Conservation (phyloP, 2,797 vertebrate species). For the Mycteria americana region DNA sequence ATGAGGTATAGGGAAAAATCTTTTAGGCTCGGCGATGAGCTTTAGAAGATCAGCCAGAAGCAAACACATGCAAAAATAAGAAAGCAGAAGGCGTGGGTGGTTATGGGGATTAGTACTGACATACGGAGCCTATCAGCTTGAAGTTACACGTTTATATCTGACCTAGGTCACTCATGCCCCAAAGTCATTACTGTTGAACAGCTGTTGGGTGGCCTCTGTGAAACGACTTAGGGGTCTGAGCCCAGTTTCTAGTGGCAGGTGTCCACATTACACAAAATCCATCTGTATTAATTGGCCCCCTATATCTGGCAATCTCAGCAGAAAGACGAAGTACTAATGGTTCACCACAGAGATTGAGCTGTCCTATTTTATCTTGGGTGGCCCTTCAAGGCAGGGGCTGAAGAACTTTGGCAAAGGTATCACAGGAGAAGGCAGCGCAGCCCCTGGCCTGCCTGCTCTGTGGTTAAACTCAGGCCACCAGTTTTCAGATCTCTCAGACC, state of each 20-base stretch:
- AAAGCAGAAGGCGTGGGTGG: conserved; percentile 60
- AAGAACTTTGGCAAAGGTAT: neutral
- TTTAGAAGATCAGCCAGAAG: conserved; percentile 42
- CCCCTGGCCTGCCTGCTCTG: neutral
- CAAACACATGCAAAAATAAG: conserved; percentile 11
- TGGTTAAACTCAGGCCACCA: neutral
- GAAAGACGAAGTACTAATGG: neutral
- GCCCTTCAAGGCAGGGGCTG: neutral
- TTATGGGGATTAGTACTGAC: conserved; percentile 50
- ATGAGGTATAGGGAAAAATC: neutral
- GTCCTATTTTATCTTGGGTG: neutral
- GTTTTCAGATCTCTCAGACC: neutral
- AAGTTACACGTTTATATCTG: conserved; percentile 43
- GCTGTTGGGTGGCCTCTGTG: conserved; percentile 49
- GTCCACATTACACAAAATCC: conserved; percentile 28
- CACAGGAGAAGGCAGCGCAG: neutral
- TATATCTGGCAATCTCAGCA: neutral
- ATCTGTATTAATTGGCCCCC: conserved; percentile 39
- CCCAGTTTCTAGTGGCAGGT: conserved; percentile 52
- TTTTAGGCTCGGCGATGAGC: neutral
- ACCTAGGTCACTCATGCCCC: conserved; percentile 46
- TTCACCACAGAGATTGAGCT: neutral
- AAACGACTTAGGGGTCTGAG: conserved; percentile 48
- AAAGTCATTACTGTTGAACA: conserved; percentile 34
- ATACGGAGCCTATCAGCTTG: conserved; percentile 59